Percentiles rank a stretch among this genome's conserved stretches.
Evolutionary conservation across 23 tunicate species (phyloP).

Genomic region (Phallusia fumigata): DNA sequence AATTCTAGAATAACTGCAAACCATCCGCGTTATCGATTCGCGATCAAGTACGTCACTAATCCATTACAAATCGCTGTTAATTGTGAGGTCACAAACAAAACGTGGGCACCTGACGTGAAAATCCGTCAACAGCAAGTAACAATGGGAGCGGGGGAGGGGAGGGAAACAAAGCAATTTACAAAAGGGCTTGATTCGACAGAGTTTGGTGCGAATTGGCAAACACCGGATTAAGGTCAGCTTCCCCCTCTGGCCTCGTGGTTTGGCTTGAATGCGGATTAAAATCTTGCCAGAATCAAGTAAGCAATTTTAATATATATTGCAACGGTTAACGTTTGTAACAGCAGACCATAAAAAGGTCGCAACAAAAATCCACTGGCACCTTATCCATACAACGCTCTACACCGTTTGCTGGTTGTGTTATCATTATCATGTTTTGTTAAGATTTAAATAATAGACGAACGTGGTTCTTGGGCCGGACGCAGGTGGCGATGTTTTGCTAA

Average conservation of each 20-base stretch:
- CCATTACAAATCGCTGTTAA: conserved; percentile 4
- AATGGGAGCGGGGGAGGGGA: neutral
- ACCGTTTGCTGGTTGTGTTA: too few relatives aligned
- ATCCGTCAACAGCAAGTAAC: neutral
- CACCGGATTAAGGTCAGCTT: neutral
- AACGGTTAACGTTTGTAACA: too few relatives aligned
- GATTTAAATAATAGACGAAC: too few relatives aligned
- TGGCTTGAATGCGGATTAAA: too few relatives aligned
- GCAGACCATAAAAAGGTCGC: too few relatives aligned
- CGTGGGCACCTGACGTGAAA: neutral
- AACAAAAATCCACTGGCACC: too few relatives aligned
- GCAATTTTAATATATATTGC: too few relatives aligned
- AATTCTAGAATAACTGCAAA: conserved; percentile 1
- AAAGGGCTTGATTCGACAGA: neutral
- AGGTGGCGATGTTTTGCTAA: too few relatives aligned
- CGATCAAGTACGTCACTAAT: neutral
- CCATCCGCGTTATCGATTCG: neutral
- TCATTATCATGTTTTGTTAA: too few relatives aligned
- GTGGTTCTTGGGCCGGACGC: too few relatives aligned
- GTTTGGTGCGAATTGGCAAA: neutral
- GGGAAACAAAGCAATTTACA: neutral
- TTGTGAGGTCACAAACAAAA: conserved; percentile 2
- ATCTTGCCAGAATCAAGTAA: too few relatives aligned
- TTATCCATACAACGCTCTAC: too few relatives aligned
- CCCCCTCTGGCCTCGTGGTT: neutral